Percentiles rank a stretch among this genome's conserved stretches.
phyloP scores from a whole-genome alignment of 2,113 vertebrate species.

The Daphoenositta chrysoptera region DNA sequence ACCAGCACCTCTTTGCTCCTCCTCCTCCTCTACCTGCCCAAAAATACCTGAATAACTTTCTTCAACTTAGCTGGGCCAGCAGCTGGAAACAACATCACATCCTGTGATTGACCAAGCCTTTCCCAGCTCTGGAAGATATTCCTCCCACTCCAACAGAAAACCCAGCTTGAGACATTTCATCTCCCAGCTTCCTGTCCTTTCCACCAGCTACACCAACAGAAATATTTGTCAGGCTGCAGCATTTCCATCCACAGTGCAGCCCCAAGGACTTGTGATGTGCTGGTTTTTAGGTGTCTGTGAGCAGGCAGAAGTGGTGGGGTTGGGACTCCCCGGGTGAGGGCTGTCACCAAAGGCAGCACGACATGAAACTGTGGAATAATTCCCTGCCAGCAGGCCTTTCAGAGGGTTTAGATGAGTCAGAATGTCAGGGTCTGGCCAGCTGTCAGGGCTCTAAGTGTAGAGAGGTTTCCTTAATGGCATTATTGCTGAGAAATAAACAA shows the following conservation, averaged over 20 bases:
- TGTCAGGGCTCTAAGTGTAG: not conserved
- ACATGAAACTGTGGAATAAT: not conserved
- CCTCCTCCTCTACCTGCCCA: not conserved
- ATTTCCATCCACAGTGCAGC: not conserved
- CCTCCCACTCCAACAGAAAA: not conserved
- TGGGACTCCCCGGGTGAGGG: not conserved
- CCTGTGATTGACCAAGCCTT: not conserved
- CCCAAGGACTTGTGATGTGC: not conserved
- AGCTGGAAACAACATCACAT: not conserved
- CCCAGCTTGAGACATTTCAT: not conserved
- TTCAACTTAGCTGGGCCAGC: not conserved
- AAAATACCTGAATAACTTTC: not conserved
- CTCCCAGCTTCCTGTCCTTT: not conserved
- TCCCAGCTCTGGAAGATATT: not conserved
- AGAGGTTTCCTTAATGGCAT: not conserved
- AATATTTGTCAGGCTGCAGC: not conserved
- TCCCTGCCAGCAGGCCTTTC: not conserved
- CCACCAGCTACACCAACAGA: not conserved
- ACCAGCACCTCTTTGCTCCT: not conserved
- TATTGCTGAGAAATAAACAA: conserved; percentile 10
- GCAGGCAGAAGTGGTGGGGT: not conserved
- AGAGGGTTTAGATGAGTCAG: not conserved
- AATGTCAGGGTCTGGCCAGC: not conserved
- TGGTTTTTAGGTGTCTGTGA: not conserved
- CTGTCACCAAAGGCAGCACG: not conserved